phyloP scores from a whole-genome alignment of 2,797 vertebrate species.

The Arctocebus calabarensis region DNA sequence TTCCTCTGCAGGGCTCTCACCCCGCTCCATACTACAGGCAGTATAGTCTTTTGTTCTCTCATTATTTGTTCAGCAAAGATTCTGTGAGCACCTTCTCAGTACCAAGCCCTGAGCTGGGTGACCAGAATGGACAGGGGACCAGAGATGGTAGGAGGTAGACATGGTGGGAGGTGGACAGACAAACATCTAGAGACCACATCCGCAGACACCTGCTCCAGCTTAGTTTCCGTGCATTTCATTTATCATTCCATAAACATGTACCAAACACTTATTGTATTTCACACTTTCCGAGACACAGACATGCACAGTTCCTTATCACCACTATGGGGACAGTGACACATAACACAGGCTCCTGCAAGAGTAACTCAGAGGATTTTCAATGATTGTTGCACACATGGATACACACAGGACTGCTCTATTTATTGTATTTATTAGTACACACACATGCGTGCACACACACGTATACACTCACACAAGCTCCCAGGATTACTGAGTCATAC shows the following conservation, averaged over 20 bases:
- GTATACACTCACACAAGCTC: background rate
- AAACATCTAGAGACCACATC: background rate
- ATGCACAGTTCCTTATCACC: background rate
- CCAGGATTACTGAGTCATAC: background rate
- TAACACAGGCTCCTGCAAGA: rapidly evolving
- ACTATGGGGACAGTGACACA: rapidly evolving
- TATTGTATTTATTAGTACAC: background rate
- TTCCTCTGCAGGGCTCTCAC: background rate
- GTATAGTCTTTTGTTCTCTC: background rate
- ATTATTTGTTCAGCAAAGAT: background rate
- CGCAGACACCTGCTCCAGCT: background rate
- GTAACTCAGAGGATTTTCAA: rapidly evolving
- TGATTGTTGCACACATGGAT: background rate
- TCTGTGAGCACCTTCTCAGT: background rate
- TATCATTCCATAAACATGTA: background rate
- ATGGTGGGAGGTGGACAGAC: background rate
- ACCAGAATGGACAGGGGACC: background rate
- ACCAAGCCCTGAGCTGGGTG: background rate
- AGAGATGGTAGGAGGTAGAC: background rate
- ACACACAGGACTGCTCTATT: background rate
- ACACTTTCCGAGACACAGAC: background rate
- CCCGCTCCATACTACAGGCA: background rate
- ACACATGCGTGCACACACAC: background rate
- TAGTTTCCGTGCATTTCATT: background rate
- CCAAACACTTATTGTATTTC: background rate